Conservation (phyloP, 2,797 vertebrate genomes). For the Podarcis siculus region DNA sequence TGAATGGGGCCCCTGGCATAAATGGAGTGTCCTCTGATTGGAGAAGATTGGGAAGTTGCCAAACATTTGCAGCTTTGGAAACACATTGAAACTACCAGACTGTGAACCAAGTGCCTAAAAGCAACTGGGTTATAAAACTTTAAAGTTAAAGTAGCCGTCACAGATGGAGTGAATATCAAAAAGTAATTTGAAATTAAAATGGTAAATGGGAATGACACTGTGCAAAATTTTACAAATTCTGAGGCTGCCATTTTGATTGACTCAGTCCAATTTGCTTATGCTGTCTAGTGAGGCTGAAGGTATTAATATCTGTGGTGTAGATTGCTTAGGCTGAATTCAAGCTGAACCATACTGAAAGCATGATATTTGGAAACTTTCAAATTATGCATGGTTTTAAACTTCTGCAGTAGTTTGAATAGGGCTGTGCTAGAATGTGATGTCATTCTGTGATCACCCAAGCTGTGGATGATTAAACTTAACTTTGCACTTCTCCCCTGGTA, state of each 20-base stretch:
- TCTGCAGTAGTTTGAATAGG: not conserved
- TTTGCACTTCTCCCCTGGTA: not conserved
- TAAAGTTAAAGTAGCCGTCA: not conserved
- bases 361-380: not conserved
- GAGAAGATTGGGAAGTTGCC: not conserved
- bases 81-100: not conserved
- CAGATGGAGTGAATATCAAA: not conserved
- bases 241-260: not conserved
- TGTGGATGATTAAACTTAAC: not conserved
- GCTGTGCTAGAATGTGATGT: not conserved
- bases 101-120: not conserved
- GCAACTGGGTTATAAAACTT: not conserved
- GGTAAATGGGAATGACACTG: not conserved
- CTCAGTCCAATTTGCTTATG: not conserved
- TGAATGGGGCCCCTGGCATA: too few relatives aligned
- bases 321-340: not conserved
- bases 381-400: not conserved
- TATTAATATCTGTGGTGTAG: not conserved
- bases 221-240: not conserved
- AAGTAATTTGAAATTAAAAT: not conserved
- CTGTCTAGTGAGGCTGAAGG: not conserved
- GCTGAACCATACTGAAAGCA: not conserved
- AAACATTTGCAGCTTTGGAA: not conserved
- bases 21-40: not conserved
- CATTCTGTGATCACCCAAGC: not conserved